Evolutionary conservation across 2,888 invertebrate species (phyloP).

Genomic region (Polydrusus cervinus): DNA sequence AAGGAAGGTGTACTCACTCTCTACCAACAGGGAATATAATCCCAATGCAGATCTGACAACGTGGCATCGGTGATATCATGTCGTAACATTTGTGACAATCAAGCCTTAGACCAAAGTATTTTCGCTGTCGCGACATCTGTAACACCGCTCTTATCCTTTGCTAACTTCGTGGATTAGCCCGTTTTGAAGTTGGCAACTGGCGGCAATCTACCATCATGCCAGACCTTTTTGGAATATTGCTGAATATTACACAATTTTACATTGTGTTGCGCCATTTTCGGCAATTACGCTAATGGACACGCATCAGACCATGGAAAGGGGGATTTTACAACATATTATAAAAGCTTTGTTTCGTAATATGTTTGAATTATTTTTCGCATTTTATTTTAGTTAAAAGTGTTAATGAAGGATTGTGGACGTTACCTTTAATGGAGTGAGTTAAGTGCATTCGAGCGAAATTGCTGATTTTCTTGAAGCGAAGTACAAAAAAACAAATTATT

Average conservation of each 20-base stretch:
- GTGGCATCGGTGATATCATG: too few species aligned
- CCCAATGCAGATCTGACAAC: too few species aligned
- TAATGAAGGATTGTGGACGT: neutral
- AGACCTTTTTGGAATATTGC: constrained; percentile 20
- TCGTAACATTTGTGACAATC: too few species aligned
- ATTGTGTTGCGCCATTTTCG: constrained; percentile 4
- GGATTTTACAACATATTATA: constrained; percentile 13
- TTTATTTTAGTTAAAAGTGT: neutral
- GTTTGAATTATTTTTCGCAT: neutral
- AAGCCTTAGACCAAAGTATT: too few species aligned
- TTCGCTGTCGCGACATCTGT: constrained; percentile 18
- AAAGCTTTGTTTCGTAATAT: constrained; percentile 17
- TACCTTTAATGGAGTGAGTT: too few species aligned
- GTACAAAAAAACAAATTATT: too few species aligned
- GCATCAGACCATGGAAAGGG: constrained; percentile 3
- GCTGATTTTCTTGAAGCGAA: too few species aligned
- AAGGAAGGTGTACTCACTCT: too few species aligned
- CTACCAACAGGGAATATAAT: too few species aligned
- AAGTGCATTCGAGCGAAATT: too few species aligned
- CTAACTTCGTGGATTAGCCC: constrained; percentile 19
- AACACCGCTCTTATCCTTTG: constrained; percentile 6
- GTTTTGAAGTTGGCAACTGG: constrained; percentile 26
- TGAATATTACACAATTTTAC: constrained; percentile 18
- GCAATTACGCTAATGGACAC: constrained; percentile 25
- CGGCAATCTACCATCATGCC: constrained; percentile 20